Evolutionary conservation across 2,113 vertebrate species (phyloP).

Genomic region (Rallus limicola): DNA sequence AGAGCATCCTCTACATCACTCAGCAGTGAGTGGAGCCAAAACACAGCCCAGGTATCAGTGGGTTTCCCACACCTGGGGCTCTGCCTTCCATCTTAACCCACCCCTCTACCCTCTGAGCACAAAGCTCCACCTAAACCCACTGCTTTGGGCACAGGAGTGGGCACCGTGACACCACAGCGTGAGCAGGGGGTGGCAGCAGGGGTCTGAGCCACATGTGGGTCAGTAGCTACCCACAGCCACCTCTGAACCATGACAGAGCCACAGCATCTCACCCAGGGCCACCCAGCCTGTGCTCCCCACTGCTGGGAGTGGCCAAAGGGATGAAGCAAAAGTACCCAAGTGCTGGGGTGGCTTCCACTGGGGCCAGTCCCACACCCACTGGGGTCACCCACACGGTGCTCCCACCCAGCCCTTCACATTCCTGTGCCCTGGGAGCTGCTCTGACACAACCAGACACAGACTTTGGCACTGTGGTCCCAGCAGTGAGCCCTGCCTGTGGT

Average conservation of each 20-base stretch:
- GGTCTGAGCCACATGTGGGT: rapidly evolving
- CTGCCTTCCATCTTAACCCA: neutral
- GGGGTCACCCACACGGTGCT: neutral
- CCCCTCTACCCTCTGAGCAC: neutral
- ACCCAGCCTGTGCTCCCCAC: rapidly evolving
- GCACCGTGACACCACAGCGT: rapidly evolving
- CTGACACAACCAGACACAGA: neutral
- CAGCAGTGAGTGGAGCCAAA: rapidly evolving
- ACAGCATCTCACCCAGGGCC: neutral
- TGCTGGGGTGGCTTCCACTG: neutral
- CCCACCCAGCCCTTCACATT: neutral
- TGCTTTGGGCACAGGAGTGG: rapidly evolving
- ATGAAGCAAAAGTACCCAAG: neutral
- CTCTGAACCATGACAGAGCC: neutral
- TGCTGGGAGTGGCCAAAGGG: neutral
- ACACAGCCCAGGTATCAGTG: rapidly evolving
- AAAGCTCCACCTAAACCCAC: neutral
- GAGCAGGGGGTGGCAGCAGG: neutral
- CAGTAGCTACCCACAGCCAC: neutral
- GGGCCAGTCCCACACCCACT: neutral
- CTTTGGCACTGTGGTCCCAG: neutral
- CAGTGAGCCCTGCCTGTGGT: neutral
- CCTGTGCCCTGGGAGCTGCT: neutral
- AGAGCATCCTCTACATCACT: neutral
- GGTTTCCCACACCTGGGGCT: neutral